Evolutionary conservation across 2,888 invertebrate species (phyloP).

Genomic region (Epistrophella euchroma): DNA sequence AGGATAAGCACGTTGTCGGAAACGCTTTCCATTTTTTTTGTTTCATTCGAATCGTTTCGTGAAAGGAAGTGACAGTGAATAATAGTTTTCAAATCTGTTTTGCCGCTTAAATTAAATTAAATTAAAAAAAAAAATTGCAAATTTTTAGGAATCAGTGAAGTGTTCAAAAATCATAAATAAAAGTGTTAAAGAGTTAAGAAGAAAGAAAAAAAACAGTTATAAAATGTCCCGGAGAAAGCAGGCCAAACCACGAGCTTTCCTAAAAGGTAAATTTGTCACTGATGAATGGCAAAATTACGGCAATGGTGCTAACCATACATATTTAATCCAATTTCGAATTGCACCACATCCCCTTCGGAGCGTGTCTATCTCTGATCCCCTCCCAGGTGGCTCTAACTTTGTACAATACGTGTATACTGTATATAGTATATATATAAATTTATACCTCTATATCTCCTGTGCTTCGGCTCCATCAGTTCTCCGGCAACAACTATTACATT

Average conservation of each 20-base stretch:
- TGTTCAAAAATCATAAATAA: constrained; percentile 24
- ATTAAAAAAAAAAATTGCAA: neutral
- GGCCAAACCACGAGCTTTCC: constrained; percentile 88
- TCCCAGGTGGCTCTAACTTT: constrained; percentile 67
- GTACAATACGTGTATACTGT: constrained; percentile 24
- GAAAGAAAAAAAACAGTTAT: neutral
- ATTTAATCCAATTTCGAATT: constrained; percentile 83
- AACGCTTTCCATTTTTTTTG: constrained; percentile 24
- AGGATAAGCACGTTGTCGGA: constrained; percentile 80
- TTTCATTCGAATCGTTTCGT: constrained; percentile 27
- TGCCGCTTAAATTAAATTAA: constrained; percentile 10
- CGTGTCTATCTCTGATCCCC: constrained; percentile 53
- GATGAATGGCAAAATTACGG: constrained; percentile 65
- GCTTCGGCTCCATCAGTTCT: constrained; percentile 48
- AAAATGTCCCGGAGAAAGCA: constrained; percentile 89
- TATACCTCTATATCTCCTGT: neutral
- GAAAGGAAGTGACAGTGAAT: constrained; percentile 19
- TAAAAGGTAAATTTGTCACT: constrained; percentile 85
- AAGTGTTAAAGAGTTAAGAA: neutral
- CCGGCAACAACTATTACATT: constrained; percentile 71
- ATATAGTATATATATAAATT: neutral
- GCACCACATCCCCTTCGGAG: constrained; percentile 78
- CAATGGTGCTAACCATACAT: constrained; percentile 79
- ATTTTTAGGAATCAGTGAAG: constrained; percentile 17
- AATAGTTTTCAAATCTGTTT: neutral